Base-by-base conservation (phyloP, 2,797 vertebrate genomes). In the Scolopax bukidnonensis region DNA sequence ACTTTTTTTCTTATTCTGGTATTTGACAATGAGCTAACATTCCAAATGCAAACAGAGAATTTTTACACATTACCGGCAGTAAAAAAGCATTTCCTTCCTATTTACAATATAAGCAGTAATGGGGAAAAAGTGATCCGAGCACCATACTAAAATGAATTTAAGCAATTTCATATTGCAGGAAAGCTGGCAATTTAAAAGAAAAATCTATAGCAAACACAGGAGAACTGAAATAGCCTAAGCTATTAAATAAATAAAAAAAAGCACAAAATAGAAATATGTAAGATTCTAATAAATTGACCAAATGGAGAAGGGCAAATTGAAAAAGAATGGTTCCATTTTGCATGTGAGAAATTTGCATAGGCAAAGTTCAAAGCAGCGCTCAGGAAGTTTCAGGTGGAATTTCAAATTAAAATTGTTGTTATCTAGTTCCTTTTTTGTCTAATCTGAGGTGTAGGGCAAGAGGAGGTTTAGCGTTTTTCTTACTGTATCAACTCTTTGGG, bases 61-160 rank as follows among this genome's bases (percentile, higher is more conserved):
- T 45, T 89, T 95, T 78, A 78, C 32, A 73, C 20, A 50, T 50
- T 78, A 74, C n/a, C 70, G 73, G 45, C 33, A 73, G 47, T 84
- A 87, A 89, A 90, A 95, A 76, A 65, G 2, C 24, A 30, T 92
- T 90, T 92, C 90, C 67, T 93, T 79, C 59, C 65, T 90, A 68
- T 89, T 93, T 87, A 92, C 67, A 87, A 76, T 90, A 76, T 67
- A 61, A 41, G 18, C 54, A 54, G 15, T 87, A 94, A 92, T 79
- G 59, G 40, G 57, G n/a, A 0, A 57, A 70, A 90, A 92, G 84
- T 76, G 67, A 89, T 93, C 41, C 74, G 18, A 75, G 38, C 38
- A 84, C 87, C 70, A 69, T 69, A 16, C 77, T 79, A 59, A 96
- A 96, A 93, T 86, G 41, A 90, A 92, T 88, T 86, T 89, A 81